These are phyloP conservation scores for Thryonomys swinderianus DNA, from an alignment of 2,113 vertebrate genomes.

Conservation along the genomic window DNA sequence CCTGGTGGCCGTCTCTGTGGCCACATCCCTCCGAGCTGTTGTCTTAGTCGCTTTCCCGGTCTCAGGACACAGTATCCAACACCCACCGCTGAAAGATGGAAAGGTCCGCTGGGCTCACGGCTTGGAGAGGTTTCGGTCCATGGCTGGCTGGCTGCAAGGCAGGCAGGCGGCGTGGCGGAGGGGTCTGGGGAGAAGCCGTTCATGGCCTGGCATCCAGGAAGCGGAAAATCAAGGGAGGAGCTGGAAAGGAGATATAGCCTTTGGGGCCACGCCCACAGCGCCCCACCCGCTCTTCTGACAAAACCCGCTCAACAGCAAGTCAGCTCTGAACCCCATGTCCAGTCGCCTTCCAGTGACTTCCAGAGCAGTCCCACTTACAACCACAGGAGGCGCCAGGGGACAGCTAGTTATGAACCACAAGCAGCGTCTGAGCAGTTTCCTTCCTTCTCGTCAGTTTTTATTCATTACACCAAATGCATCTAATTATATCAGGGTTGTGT, in stretches of 20 bases:
- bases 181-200: neutral
- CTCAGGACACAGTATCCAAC: neutral
- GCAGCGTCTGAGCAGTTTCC: neutral
- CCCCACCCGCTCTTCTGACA: neutral
- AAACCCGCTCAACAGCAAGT: neutral
- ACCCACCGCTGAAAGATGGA: neutral
- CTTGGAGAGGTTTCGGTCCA: neutral
- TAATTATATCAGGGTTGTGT: neutral
- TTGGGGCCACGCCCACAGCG: neutral
- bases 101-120: neutral
- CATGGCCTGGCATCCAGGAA: neutral
- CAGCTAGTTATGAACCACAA: neutral
- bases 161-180: neutral
- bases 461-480: neutral
- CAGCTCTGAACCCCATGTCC: neutral
- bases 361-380: neutral
- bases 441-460: neutral
- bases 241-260: neutral
- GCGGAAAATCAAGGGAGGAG: neutral
- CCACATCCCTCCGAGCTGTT: neutral
- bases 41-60: neutral
- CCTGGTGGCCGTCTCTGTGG: neutral
- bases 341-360: neutral
- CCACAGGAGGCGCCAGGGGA: neutral
- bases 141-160: neutral